Base-by-base conservation (phyloP, 1,140 invertebrate genomes). In the Drosophila subpulchrella region DNA sequence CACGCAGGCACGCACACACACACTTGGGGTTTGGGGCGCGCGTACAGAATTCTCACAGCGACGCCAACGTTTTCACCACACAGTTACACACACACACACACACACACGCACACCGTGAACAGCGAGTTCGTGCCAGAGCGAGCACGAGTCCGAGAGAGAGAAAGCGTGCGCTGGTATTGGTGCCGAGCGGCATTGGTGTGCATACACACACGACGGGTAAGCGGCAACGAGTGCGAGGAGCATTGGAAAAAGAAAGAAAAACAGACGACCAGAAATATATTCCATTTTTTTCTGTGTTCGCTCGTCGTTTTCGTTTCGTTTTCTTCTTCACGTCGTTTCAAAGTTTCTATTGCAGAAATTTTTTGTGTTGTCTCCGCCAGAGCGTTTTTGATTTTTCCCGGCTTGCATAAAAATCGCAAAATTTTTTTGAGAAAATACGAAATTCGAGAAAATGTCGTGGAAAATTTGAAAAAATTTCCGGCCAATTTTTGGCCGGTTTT, bases 201-300 rank as follows among this genome's bases (percentile, higher is more conserved):
- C 72, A 88, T 83, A 83, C 76, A 83, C 84, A 88, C 73, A 88
- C 61, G 58, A 80, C 72, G 38, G 36, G 67, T 78, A 71, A 50
- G 60, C 68, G 51, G n/a, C 76, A 81, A 76, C 61, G 90, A 91
- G 90, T 91, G 90, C 81, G 90, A 91, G 81, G 76, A 91, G 90
- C 85, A 91, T 86, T 91, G 85, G 76, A 91, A 91, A 91, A 91
- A 90, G 90, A 91, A 91, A 91, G 90, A 91, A 91, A 50, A 91
- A 91, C 86, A 91, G 90, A 83, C 90, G 72, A 90, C 72, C 73
- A 66, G 73, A 91, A 88, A 82, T 88, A 83, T 84, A 84, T 84
- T 84, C 70, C 75, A 86, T 89, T 89, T 88, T 86, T 91, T 91
- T 90, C 78, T 77, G 80, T 84, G 71, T 66, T 73, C 81, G 89